A percentile compares a stretch with the other conserved stretches of the same genome.
phyloP scores from a whole-genome alignment of 2,888 invertebrate genomes.

The Nomada fucata region DNA sequence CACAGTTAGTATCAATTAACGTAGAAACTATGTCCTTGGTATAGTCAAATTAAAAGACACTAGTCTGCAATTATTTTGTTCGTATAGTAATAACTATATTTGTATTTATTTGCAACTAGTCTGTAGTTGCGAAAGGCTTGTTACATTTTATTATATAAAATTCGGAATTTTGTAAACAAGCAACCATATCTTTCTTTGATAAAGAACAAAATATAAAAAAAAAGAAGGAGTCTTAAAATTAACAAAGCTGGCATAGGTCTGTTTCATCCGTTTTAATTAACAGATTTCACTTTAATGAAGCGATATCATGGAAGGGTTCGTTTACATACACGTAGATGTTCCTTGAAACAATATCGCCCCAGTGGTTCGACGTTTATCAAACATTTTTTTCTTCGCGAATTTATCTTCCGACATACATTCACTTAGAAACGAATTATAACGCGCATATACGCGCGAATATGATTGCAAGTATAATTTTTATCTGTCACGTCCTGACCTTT shows the following conservation, averaged over 20 bases:
- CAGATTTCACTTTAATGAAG: neutral
- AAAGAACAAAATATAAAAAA: neutral
- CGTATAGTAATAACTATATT: neutral
- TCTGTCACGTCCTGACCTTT: conserved; percentile 27
- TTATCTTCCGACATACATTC: conserved; percentile 20
- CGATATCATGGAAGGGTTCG: neutral
- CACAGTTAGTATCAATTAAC: neutral
- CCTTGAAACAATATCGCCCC: conserved; percentile 1
- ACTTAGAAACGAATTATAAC: conserved; percentile 5
- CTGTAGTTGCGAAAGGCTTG: neutral
- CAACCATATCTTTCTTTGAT: too few relatives aligned
- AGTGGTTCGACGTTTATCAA: conserved; percentile 8
- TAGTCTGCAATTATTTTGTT: neutral
- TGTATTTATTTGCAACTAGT: neutral
- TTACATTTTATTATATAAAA: neutral
- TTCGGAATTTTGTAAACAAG: too few relatives aligned
- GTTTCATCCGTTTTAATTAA: neutral
- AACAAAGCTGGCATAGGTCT: neutral
- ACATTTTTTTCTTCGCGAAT: neutral
- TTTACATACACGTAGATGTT: neutral
- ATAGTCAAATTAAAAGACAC: neutral
- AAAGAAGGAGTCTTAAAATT: neutral
- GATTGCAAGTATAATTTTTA: conserved; percentile 8
- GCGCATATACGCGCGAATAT: neutral
- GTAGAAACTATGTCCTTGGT: neutral